Conservation (phyloP, 2,888 invertebrate species). For the Philereme vetulata region DNA sequence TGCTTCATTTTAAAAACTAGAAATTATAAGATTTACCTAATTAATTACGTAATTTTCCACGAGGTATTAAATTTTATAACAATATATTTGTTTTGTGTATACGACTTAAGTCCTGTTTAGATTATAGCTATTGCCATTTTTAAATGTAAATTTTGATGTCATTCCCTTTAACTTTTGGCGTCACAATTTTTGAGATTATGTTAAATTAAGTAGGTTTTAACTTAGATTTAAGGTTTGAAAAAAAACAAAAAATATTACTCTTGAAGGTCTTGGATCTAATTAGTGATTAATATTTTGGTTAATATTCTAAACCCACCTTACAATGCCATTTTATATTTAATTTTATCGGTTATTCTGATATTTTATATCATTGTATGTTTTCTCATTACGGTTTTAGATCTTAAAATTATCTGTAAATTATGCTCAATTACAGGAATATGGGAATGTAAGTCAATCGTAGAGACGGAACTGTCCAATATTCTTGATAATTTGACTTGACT, state of each 20-base stretch:
- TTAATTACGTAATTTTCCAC: no score
- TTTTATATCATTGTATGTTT: background rate
- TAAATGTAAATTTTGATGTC: background rate
- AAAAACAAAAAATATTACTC: no score
- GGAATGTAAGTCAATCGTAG: no score
- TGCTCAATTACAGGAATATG: no score
- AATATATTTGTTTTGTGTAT: background rate
- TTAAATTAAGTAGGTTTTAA: no score
- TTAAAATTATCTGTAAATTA: no score
- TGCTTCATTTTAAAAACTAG: background rate
- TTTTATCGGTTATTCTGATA: conserved; percentile 1
- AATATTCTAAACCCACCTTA: background rate
- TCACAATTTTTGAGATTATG: background rate
- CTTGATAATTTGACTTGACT: no score
- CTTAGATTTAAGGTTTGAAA: no score
- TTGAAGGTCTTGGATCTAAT: no score
- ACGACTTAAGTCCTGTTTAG: background rate
- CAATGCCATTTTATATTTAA: conserved; percentile 4
- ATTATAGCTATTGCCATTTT: conserved; percentile 1
- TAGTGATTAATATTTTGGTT: background rate
- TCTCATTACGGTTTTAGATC: background rate
- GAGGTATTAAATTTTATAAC: background rate
- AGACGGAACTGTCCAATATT: no score
- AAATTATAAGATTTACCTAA: no score
- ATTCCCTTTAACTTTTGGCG: background rate